Base-by-base conservation (phyloP, 2,797 vertebrate genomes). In the Apogon hyalosoma region DNA sequence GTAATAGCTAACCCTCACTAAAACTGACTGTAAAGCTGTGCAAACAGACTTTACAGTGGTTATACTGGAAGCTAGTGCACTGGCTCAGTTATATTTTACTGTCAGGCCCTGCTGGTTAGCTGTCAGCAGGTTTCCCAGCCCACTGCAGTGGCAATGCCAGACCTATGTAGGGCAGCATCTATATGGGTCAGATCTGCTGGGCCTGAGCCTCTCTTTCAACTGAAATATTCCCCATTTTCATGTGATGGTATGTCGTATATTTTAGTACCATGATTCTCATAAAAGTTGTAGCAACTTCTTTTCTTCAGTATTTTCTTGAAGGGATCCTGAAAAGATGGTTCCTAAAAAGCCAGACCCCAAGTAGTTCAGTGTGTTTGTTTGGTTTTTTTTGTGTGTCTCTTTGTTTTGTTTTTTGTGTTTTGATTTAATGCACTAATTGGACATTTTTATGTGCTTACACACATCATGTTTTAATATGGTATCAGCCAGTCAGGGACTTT, bases 161-260 rank as follows among this genome's bases (percentile, higher is more conserved):
- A 54, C 68, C 72, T 90, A 94, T 91, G 80, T 94, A 92, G 92
- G 92, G 50, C 93, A 91, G 56, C 77, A 15, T 79, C 78, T 93
- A 92, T 91, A 61, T 94, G 88, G 92, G 91, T 90, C 91, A 91
- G 75, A 85, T 91, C 88, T 91, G 74, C 85, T 82, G 85, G 82
- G 88, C 47, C 76, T 79, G 76, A 82, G 73, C 79, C 77, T 88
- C 73, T 64, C 57, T 72, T 76, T 78, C 50, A 71, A 12, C 68
- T 50, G 15, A 59, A 47, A 58, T 63, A 45, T 63, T 48, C 48
- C 36, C 52, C 61, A 80, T 54, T 69, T 61, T 42, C 43, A 52
- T 52, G 41, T 69, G n/a, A 13, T 64, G 43, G 15, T 38, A 36
- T 53, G 16, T 41, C 18, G 12, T 41, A 6, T 31, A 43, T 21